These are phyloP conservation scores for Agonum fuliginosum DNA, from an alignment of 2,888 invertebrate species.

Conservation along the genomic window DNA sequence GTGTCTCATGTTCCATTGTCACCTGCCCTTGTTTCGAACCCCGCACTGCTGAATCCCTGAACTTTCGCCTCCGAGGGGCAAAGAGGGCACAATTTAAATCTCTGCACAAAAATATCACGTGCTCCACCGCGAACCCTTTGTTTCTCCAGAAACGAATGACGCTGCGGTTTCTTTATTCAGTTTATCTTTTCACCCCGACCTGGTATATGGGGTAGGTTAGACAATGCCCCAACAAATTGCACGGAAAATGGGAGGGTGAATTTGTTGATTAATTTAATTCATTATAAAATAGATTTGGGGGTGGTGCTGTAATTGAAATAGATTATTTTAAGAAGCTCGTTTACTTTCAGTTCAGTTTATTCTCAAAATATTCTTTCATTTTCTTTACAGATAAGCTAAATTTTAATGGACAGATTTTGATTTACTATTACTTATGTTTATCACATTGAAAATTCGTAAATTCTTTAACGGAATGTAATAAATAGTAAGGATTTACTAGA, in stretches of 20 bases:
- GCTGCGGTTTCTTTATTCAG: constrained; percentile 51
- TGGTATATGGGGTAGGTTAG: constrained; percentile 12
- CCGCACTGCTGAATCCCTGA: neutral
- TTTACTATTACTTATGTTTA: no score
- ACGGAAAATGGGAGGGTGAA: constrained; percentile 10
- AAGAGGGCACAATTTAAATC: constrained; percentile 30
- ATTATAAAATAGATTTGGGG: neutral
- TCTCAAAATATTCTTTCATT: no score
- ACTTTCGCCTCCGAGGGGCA: neutral
- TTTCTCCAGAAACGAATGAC: constrained; percentile 46
- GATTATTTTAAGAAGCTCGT: no score
- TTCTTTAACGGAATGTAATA: no score
- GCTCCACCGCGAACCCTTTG: constrained; percentile 18
- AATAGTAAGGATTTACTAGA: no score
- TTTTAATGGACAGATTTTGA: neutral
- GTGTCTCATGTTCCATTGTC: constrained; percentile 45
- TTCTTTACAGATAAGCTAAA: no score
- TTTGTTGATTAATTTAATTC: constrained; percentile 43
- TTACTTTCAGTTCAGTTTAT: no score
- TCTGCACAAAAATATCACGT: constrained; percentile 44
- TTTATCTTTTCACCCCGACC: constrained; percentile 38
- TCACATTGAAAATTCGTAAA: no score
- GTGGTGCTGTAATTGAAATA: neutral
- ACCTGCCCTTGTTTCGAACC: constrained; percentile 18
- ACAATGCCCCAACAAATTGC: constrained; percentile 24